Conservation (phyloP, 2,113 vertebrate genomes). For the Takifugu bimaculatus region DNA sequence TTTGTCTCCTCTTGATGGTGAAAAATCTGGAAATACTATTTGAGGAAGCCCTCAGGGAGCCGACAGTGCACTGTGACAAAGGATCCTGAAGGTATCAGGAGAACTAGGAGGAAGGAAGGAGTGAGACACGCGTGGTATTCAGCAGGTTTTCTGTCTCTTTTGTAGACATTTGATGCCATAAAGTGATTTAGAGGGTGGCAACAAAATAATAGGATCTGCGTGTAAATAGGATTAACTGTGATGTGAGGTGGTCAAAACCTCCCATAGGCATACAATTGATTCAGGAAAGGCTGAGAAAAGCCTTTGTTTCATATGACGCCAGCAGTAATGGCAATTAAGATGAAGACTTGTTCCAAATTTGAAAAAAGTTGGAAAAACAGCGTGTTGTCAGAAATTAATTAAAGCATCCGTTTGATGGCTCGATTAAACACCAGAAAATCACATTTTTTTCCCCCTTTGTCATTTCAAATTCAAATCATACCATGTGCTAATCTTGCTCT, state of each 20-base stretch:
- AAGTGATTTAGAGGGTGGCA: not conserved
- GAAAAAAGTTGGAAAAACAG: too few relatives aligned
- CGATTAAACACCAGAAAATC: too few relatives aligned
- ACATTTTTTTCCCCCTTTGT: too few relatives aligned
- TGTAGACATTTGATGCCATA: not conserved
- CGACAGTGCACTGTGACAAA: constrained; percentile 38
- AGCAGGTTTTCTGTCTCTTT: constrained; percentile 2
- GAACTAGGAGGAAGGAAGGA: constrained; percentile 16
- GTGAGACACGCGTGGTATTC: constrained; percentile 45
- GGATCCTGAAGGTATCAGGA: constrained; percentile 26
- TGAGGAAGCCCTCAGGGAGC: constrained; percentile 35
- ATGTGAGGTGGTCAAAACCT: constrained; percentile 19
- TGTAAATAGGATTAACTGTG: constrained; percentile 17
- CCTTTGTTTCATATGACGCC: constrained; percentile 28
- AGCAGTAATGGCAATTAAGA: constrained; percentile 35
- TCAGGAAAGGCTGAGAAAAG: constrained; percentile 5
- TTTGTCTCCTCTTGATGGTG: constrained; percentile 61
- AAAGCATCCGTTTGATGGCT: too few relatives aligned
- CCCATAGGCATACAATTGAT: too few relatives aligned
- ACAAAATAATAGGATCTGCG: constrained; percentile 5
- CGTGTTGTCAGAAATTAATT: too few relatives aligned
- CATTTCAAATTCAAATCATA: not conserved
- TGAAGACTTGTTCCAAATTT: constrained; percentile 14
- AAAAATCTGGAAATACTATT: constrained; percentile 67
- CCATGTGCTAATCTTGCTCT: constrained; percentile 1